Evolutionary conservation across 1,140 invertebrate species (phyloP).

Genomic region (Eriosoma lanigerum): DNA sequence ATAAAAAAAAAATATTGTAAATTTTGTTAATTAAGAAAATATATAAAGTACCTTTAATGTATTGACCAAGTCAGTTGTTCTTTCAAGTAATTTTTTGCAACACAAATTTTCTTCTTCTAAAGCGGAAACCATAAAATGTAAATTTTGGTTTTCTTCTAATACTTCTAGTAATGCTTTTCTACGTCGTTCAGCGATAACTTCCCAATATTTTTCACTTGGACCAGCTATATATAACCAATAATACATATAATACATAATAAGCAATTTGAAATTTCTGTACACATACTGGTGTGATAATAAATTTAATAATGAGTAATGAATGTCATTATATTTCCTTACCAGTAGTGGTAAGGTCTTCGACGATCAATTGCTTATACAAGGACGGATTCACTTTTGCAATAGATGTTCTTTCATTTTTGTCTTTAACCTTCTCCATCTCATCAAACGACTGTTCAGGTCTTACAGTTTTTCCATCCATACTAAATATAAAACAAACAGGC

Average conservation of each 20-base stretch:
- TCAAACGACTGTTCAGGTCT: background rate
- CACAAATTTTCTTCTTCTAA: slow-evolving; percentile 67
- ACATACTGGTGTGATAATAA: too few species aligned
- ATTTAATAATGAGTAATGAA: too few species aligned
- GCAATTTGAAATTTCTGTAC: too few species aligned
- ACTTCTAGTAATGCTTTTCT: slow-evolving; percentile 66
- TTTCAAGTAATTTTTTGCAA: slow-evolving; percentile 60
- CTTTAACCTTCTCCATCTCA: background rate
- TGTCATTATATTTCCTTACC: background rate
- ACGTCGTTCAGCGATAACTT: slow-evolving; percentile 67
- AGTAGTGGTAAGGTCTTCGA: slow-evolving; percentile 10
- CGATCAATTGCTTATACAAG: background rate
- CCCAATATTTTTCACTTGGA: slow-evolving; percentile 70
- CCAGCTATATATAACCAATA: slow-evolving; percentile 56
- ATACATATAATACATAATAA: background rate
- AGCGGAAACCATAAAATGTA: slow-evolving; percentile 60
- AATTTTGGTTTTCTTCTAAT: slow-evolving; percentile 66
- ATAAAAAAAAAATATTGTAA: too few species aligned
- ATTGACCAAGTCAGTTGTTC: background rate
- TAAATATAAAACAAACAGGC: background rate
- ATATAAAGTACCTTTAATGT: slow-evolving; percentile 22
- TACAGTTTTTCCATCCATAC: background rate
- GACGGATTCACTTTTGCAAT: background rate
- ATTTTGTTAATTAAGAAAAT: too few species aligned
- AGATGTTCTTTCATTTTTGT: background rate